Conservation (phyloP, 2,797 vertebrate species). For the Aythya fuligula region DNA sequence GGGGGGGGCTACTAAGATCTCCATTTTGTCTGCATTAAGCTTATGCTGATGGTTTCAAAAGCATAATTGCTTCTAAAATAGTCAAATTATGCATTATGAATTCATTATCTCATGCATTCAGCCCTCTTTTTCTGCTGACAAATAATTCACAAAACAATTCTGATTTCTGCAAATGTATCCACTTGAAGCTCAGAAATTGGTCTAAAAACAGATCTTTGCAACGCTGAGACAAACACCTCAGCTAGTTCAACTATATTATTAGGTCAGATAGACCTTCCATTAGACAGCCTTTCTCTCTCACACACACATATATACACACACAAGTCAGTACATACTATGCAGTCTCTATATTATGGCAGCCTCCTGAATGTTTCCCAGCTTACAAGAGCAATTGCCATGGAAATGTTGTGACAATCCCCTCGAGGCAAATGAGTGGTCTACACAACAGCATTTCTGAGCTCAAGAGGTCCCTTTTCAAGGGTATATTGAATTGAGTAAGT, state of each 20-base stretch:
- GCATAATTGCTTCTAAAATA: slow-evolving; percentile 32
- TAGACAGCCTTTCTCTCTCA: neutral
- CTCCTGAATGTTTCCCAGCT: slow-evolving; percentile 53
- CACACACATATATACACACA: neutral
- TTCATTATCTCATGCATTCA: slow-evolving; percentile 36
- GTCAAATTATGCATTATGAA: slow-evolving; percentile 39
- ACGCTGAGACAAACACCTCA: neutral
- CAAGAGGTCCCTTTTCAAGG: slow-evolving; percentile 66
- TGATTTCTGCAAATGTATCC: slow-evolving; percentile 11
- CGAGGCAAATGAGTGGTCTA: slow-evolving; percentile 58
- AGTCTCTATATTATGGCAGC: slow-evolving; percentile 32
- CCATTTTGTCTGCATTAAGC: slow-evolving; percentile 16
- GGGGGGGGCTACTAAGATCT: neutral
- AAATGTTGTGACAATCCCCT: slow-evolving; percentile 64
- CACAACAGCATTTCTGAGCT: slow-evolving; percentile 68
- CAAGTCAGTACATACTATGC: neutral
- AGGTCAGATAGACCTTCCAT: neutral
- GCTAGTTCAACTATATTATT: neutral
- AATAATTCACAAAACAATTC: slow-evolving; percentile 41
- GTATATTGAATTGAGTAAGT: slow-evolving; percentile 68
- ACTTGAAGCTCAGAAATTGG: neutral
- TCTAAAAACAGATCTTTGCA: neutral
- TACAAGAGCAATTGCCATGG: slow-evolving; percentile 62
- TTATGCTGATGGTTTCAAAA: slow-evolving; percentile 31
- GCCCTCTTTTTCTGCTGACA: neutral